Base-by-base conservation (phyloP, 1,140 invertebrate genomes). In the Augochlora pura region DNA sequence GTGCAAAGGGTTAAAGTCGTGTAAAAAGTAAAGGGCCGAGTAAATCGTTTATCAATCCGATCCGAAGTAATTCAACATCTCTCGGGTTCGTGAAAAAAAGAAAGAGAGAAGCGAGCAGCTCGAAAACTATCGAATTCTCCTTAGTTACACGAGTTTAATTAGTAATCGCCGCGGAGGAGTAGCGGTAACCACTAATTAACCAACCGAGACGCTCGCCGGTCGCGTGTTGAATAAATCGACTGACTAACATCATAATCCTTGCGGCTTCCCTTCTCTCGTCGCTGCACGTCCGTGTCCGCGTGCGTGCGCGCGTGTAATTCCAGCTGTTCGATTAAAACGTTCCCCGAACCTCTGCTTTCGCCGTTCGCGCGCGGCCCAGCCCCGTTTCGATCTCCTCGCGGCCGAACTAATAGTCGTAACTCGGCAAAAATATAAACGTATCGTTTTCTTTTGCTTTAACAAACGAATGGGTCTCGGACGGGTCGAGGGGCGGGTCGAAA, bases 271-370 rank as follows among this genome's bases (percentile, higher is more conserved):
- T 14, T 0, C 54, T 1, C 27, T 16, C 54, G 65, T 32, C 54
- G 25, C 42, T 25, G 3, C 32, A 4, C 32, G 32, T 32, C 32
- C 4, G 32, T 4, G 32, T 32, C 3, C 38, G 21, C 68, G 39
- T 32, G 32, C 32, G 32, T 32, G 7, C 38, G 21, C 68, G 39
- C 38, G 18, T 68, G 65, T 69, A 77, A 69, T 69, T 49, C 25
- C 57, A 38, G 21, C 65, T 54, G 25, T 38, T 77, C 74, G 74
- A 77, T 77, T 77, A 69, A 77, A 77, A 69, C 65, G 42, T 77
- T 76, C 21, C 21, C 38, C 64, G 12, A 0, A 46, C 25, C 1
- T 23, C 23, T 2, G 46, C 39, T 68, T 68, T 67, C 23, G 0
- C 4, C 0, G 7, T 9, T 1, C 3, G 0, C 10, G 16, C 5